These are phyloP conservation scores for Machimus rusticus DNA, from an alignment of 2,888 invertebrate genomes.

Conservation along the genomic window DNA sequence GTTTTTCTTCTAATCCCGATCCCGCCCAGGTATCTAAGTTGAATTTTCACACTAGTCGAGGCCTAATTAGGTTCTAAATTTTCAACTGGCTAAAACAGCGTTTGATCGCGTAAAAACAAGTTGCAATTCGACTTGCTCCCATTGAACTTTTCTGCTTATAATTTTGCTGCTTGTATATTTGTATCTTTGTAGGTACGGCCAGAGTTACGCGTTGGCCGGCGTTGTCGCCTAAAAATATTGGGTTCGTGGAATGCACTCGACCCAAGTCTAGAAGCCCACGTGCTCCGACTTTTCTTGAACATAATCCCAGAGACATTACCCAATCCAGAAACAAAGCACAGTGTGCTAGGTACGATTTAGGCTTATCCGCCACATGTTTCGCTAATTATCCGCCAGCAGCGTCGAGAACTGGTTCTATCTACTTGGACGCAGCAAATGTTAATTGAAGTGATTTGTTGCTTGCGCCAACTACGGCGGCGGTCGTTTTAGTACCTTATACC, in stretches of 20 bases:
- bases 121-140: neutral
- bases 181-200: neutral
- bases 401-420: neutral
- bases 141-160: neutral
- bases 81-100: neutral
- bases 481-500: neutral
- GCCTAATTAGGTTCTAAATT: neutral
- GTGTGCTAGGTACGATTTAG: neutral
- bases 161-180: neutral
- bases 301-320: neutral
- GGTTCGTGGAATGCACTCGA: neutral
- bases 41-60: neutral
- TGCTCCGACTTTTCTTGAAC: neutral
- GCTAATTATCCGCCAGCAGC: neutral
- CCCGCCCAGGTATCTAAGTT: neutral
- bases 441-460: conserved; percentile 18
- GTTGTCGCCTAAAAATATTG: neutral
- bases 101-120: neutral
- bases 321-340: neutral
- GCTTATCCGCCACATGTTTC: neutral
- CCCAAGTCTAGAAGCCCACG: neutral
- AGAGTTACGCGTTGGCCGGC: neutral
- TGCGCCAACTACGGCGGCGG: neutral
- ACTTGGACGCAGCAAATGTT: neutral
- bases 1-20: neutral